phyloP scores from a whole-genome alignment of 2,888 invertebrate species.

The Busseola fusca region DNA sequence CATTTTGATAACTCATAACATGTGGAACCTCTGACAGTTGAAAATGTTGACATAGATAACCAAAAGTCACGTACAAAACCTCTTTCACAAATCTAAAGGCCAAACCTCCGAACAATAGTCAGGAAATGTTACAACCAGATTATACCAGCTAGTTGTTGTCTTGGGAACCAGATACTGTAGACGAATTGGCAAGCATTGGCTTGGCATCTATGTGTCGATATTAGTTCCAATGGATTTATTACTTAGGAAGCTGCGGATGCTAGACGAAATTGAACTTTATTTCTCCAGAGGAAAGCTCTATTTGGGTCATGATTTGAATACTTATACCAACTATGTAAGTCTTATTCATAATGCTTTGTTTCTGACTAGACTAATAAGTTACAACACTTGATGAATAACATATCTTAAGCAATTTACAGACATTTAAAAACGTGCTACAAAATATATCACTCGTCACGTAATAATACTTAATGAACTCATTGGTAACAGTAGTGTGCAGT shows the following conservation, averaged over 20 bases:
- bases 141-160: constrained; percentile 59
- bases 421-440: constrained; percentile 24
- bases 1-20: constrained; percentile 29
- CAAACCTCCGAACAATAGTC: constrained; percentile 41
- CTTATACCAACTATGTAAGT: constrained; percentile 43
- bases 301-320: constrained; percentile 51
- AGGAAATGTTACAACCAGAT: constrained; percentile 54
- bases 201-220: constrained; percentile 64
- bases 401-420: constrained; percentile 31
- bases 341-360: constrained; percentile 57
- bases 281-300: constrained; percentile 46
- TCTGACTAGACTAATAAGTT: constrained; percentile 52
- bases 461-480: constrained; percentile 57
- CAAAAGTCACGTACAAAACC: constrained; percentile 23
- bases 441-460: constrained; percentile 30
- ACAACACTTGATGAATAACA: constrained; percentile 40
- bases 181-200: constrained; percentile 63
- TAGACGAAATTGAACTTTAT: constrained; percentile 54
- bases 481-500: constrained; percentile 49
- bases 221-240: constrained; percentile 65
- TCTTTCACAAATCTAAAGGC: constrained; percentile 32
- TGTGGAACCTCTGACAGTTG: constrained; percentile 33
- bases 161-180: constrained; percentile 61
- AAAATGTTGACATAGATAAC: constrained; percentile 9
- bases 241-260: constrained; percentile 47